phyloP scores from a whole-genome alignment of 2,797 vertebrate genomes.

The Myioborus miniatus region DNA sequence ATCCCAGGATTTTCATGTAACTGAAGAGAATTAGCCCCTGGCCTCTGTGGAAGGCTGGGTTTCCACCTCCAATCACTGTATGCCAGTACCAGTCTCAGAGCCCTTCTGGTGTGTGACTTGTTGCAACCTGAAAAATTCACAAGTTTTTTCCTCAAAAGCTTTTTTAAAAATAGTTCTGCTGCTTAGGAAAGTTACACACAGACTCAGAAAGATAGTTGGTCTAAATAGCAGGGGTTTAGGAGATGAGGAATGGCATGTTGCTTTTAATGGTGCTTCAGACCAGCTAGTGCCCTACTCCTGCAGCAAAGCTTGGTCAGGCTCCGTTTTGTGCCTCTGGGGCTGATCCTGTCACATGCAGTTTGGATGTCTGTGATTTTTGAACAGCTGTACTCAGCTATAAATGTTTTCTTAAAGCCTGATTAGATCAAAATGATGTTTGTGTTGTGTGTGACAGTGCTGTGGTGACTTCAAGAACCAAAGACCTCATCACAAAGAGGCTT shows the following conservation, averaged over 20 bases:
- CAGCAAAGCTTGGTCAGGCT: neutral
- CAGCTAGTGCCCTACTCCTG: neutral
- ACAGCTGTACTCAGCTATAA: slow-evolving; percentile 23
- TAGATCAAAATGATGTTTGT: slow-evolving; percentile 33
- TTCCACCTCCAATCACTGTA: neutral
- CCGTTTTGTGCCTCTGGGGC: neutral
- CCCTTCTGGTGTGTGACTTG: slow-evolving; percentile 41
- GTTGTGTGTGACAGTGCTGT: neutral
- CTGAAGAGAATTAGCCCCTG: slow-evolving; percentile 14
- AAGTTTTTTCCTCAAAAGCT: slow-evolving; percentile 35
- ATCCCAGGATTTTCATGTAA: neutral
- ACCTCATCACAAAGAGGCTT: neutral
- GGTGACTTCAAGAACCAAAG: neutral
- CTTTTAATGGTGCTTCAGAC: neutral
- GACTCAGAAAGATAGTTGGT: neutral
- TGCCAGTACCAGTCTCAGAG: slow-evolving; percentile 24
- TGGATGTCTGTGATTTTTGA: neutral
- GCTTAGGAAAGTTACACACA: slow-evolving; percentile 2
- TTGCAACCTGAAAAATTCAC: slow-evolving; percentile 53
- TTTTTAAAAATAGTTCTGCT: slow-evolving; percentile 12
- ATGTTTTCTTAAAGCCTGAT: slow-evolving; percentile 25
- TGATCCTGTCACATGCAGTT: neutral
- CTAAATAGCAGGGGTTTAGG: neutral
- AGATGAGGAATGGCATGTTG: neutral
- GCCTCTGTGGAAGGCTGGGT: neutral